phyloP scores from a whole-genome alignment of 2,113 vertebrate species.

The Myotis brandtii region DNA sequence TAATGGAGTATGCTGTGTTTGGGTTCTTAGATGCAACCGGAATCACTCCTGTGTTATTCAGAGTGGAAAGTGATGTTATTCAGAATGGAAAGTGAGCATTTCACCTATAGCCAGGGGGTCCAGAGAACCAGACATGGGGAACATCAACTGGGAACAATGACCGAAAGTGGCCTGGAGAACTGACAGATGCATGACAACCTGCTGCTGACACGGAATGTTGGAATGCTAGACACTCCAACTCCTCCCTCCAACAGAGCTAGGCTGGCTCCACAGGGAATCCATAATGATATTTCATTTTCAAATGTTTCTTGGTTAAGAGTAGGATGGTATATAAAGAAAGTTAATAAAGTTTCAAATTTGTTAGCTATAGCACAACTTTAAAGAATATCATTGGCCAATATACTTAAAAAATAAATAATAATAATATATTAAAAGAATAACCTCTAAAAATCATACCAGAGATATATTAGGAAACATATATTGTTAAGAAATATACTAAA shows the following conservation, averaged over 20 bases:
- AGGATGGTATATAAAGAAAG: not conserved
- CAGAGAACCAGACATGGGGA: not conserved
- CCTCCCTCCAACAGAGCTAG: rapidly evolving
- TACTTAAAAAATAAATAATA: not conserved
- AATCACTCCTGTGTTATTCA: not conserved
- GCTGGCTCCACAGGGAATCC: not conserved
- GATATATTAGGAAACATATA: not conserved
- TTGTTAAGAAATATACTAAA: not conserved
- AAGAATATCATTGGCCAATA: not conserved
- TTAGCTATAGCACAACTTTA: not conserved
- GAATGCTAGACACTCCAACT: not conserved
- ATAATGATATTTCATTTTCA: not conserved
- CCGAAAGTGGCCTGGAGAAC: not conserved
- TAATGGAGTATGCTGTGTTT: not conserved
- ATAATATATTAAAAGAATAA: not conserved
- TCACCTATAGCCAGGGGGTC: not conserved
- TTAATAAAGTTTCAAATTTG: not conserved
- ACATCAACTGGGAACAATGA: not conserved
- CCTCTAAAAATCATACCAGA: not conserved
- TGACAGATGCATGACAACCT: not conserved
- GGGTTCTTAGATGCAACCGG: not conserved
- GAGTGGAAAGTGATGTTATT: not conserved
- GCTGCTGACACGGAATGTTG: not conserved
- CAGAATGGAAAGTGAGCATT: too few relatives aligned
- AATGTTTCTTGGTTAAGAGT: not conserved